These are phyloP conservation scores for Dynastes tityus DNA, from an alignment of 2,888 invertebrate genomes.

Conservation along the genomic window DNA sequence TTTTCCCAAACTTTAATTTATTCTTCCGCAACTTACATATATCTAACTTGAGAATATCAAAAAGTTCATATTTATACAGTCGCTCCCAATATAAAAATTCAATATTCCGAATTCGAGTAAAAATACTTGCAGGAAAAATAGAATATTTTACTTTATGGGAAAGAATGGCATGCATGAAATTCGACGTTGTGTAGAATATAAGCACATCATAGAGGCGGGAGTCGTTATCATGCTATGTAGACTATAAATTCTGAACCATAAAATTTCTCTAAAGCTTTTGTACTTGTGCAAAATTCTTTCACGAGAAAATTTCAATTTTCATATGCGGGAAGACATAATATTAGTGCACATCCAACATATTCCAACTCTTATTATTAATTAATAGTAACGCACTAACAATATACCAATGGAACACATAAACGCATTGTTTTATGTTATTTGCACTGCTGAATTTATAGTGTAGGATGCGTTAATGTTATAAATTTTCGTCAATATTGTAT, in stretches of 20 bases:
- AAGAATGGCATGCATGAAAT: conserved; percentile 4
- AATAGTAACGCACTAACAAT: too few relatives aligned
- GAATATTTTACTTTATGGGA: conserved; percentile 9
- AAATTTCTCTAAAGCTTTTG: neutral
- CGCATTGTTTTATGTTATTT: neutral
- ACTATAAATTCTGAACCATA: conserved; percentile 23
- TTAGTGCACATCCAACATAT: too few relatives aligned
- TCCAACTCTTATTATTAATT: too few relatives aligned
- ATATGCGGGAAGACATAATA: too few relatives aligned
- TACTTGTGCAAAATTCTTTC: neutral
- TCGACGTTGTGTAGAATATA: conserved; percentile 7
- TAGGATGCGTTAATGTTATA: neutral
- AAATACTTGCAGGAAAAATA: neutral
- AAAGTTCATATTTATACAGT: neutral
- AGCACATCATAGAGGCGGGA: neutral
- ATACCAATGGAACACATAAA: too few relatives aligned
- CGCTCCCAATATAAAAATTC: conserved; percentile 2
- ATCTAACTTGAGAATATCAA: neutral
- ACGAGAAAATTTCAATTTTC: neutral
- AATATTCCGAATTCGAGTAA: conserved; percentile 18
- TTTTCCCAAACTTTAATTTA: neutral
- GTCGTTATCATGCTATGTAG: conserved; percentile 18
- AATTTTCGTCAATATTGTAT: neutral
- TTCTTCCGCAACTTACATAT: neutral
- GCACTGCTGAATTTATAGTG: neutral